A percentile compares a stretch with the other conserved stretches of the same genome.
These are phyloP conservation scores for Noturus placidus DNA, from an alignment of 2,113 vertebrate genomes.

Conservation along the genomic window DNA sequence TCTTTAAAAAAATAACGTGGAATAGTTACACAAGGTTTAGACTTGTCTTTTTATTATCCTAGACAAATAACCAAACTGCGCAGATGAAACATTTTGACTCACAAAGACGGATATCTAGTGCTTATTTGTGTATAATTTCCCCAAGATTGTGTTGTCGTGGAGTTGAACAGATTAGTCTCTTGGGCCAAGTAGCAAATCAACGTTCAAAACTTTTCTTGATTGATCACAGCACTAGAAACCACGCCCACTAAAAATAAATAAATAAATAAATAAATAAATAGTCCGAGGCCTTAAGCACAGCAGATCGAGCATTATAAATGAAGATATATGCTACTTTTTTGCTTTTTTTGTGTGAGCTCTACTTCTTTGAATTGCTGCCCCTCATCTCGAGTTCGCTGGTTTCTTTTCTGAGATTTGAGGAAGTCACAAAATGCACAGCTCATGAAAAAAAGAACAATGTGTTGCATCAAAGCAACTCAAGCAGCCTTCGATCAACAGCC, in stretches of 20 bases:
- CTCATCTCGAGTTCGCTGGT: not conserved
- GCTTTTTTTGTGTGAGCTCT: not conserved
- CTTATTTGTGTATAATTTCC: not conserved
- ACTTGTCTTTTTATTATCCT: not conserved
- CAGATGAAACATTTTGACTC: not conserved
- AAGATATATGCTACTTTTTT: not conserved
- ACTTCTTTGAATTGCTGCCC: not conserved
- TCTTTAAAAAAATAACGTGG: not conserved
- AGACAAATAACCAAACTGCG: not conserved
- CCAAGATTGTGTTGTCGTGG: not conserved
- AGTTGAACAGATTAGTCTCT: not conserved
- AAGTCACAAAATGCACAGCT: constrained; percentile 17
- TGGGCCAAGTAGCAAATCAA: not conserved
- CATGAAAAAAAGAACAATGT: not conserved
- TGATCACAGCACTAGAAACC: not conserved
- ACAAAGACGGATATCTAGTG: too few relatives aligned
- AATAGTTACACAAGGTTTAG: not conserved
- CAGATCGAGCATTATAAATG: not conserved
- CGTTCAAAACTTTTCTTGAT: not conserved
- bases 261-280: not conserved
- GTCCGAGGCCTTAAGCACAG: not conserved
- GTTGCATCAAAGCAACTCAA: not conserved
- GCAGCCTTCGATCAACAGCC: not conserved
- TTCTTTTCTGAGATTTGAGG: constrained; percentile 29
- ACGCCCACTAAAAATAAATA: not conserved